phyloP scores from a whole-genome alignment of 2,797 vertebrate species.

The Microtus californicus region DNA sequence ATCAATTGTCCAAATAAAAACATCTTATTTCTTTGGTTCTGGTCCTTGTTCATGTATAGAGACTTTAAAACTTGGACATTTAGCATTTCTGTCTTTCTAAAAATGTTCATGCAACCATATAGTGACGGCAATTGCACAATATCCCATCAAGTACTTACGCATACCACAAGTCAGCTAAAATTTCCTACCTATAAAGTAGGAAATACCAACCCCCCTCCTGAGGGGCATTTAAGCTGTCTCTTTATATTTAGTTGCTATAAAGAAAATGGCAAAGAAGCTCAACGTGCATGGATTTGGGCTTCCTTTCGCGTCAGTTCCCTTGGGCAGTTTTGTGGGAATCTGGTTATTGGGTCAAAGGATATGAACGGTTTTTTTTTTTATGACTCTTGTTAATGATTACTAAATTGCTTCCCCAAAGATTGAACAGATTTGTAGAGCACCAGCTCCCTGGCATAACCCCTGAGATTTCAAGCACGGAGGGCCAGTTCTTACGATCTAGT shows the following conservation, averaged over 20 bases:
- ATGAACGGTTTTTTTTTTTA: constrained; percentile 66
- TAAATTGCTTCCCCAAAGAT: constrained; percentile 64
- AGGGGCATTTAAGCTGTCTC: neutral
- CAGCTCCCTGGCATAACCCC: neutral
- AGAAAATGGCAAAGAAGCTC: constrained; percentile 15
- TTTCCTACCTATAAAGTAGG: too few species aligned
- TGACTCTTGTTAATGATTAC: constrained; percentile 77
- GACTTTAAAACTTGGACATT: constrained; percentile 41
- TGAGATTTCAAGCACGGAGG: neutral
- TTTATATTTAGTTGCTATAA: neutral
- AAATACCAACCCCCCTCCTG: neutral
- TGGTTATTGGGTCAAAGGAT: constrained; percentile 72
- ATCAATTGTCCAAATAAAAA: neutral
- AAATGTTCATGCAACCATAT: neutral
- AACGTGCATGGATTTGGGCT: constrained; percentile 24
- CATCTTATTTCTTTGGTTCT: neutral
- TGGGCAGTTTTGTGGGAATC: constrained; percentile 54
- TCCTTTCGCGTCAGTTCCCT: constrained; percentile 48
- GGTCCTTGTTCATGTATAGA: neutral
- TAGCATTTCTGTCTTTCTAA: neutral
- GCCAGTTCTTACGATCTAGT: neutral
- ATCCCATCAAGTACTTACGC: constrained; percentile 5
- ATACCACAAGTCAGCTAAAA: neutral
- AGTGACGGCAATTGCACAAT: neutral
- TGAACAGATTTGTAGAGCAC: constrained; percentile 31